A percentile compares a stretch with the other conserved stretches of the same genome.
Conservation (phyloP, 2,888 invertebrate genomes). For the Atrina japonica region DNA sequence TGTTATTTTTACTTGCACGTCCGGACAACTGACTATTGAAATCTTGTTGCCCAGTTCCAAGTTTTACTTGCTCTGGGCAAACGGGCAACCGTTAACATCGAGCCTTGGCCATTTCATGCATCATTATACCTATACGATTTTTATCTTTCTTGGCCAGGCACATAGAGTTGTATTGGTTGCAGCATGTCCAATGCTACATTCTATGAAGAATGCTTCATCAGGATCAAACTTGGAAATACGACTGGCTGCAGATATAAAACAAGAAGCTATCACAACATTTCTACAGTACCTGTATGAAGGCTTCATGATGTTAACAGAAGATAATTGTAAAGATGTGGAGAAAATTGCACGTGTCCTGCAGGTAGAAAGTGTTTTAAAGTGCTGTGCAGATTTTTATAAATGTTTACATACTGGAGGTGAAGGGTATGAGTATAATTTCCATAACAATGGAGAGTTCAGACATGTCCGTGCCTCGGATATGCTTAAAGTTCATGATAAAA, state of each 20-base stretch:
- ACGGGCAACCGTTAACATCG: no score
- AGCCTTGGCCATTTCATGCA: no score
- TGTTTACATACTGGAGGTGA: slow-evolving; percentile 26
- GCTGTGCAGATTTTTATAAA: slow-evolving; percentile 49
- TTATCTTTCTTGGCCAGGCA: slow-evolving; percentile 35
- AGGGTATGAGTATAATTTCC: slow-evolving; percentile 32
- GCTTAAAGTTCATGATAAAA: slow-evolving; percentile 29
- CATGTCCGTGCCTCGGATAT: slow-evolving; percentile 34
- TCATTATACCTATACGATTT: no score
- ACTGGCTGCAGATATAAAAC: slow-evolving; percentile 44
- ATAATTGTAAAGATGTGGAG: slow-evolving; percentile 46
- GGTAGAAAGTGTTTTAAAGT: slow-evolving; percentile 51
- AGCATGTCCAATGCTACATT: slow-evolving; percentile 52
- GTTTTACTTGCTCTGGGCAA: no score
- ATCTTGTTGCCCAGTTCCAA: no score
- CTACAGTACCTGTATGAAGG: slow-evolving; percentile 53
- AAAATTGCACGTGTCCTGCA: slow-evolving; percentile 50
- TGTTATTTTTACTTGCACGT: no score
- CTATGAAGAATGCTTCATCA: slow-evolving; percentile 41
- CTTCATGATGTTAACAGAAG: slow-evolving; percentile 53
- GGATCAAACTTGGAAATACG: slow-evolving; percentile 47
- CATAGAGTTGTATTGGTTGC: slow-evolving; percentile 52
- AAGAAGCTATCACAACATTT: slow-evolving; percentile 43
- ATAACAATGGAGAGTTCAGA: slow-evolving; percentile 32
- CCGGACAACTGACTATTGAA: no score